Percentiles rank a stretch among this genome's conserved stretches.
These are phyloP conservation scores for Lordiphosa mommai DNA, from an alignment of 1,140 invertebrate species.

Conservation along the genomic window DNA sequence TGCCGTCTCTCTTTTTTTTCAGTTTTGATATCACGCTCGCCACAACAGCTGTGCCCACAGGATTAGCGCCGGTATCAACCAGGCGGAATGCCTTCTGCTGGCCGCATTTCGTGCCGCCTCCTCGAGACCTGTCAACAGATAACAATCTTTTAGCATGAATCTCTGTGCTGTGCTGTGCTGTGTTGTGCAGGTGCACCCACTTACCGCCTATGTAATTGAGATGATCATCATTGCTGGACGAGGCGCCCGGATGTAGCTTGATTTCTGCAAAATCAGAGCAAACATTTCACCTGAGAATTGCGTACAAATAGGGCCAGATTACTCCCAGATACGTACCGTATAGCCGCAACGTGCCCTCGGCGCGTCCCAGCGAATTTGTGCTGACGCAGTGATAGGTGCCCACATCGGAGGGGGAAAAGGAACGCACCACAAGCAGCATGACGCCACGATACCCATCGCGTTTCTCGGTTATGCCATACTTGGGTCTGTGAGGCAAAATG, in stretches of 20 bases:
- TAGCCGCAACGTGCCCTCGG: conserved; percentile 90
- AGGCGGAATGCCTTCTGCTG: conserved; percentile 14
- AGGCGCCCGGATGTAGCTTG: conserved; percentile 74
- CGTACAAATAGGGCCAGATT: not conserved
- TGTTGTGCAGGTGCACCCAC: not conserved
- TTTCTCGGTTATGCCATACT: conserved; percentile 90
- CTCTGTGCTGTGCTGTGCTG: no score
- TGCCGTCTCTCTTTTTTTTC: conserved; percentile 59
- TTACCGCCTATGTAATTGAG: conserved; percentile 76
- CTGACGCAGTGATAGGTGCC: conserved; percentile 95
- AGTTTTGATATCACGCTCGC: conserved; percentile 67
- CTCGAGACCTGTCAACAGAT: conserved; percentile 40
- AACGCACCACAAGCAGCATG: conserved; percentile 90
- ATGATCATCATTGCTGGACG: conserved; percentile 74
- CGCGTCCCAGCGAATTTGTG: conserved; percentile 92
- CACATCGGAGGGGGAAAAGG: conserved; percentile 88
- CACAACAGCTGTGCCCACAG: conserved; percentile 17
- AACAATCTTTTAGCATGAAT: not conserved
- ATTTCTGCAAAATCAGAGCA: conserved; percentile 60
- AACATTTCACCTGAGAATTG: conserved; percentile 4
- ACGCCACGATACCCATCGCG: conserved; percentile 89
- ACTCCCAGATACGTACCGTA: conserved; percentile 85
- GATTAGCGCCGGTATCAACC: conserved; percentile 21
- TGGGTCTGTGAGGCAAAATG: conserved; percentile 83
- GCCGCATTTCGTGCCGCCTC: conserved; percentile 50